phyloP scores from a whole-genome alignment of 2,113 vertebrate species.

The Martes martes region DNA sequence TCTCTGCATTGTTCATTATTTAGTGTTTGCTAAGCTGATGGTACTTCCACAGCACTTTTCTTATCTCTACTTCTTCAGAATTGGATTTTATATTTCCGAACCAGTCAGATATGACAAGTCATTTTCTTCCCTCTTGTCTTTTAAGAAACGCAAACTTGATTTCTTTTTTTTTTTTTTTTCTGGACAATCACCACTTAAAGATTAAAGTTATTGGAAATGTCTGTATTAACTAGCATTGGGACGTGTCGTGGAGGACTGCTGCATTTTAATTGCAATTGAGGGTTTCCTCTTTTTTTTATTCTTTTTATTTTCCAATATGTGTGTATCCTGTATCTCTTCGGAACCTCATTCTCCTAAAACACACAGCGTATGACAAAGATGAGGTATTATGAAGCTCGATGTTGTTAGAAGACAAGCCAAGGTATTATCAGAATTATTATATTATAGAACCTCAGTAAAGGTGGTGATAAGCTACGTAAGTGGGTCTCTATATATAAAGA shows the following conservation, averaged over 20 bases:
- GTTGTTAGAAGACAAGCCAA: background rate
- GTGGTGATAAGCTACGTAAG: background rate
- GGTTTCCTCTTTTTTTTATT: conserved; percentile 27
- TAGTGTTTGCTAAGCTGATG: conserved; percentile 98
- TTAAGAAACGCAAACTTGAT: conserved; percentile 82
- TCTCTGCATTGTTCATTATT: conserved; percentile 94
- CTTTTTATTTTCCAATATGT: background rate
- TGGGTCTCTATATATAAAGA: conserved; percentile 43
- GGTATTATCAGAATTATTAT: conserved; percentile 46
- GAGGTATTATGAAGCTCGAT: background rate
- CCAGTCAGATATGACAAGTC: conserved; percentile 96
- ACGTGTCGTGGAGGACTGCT: background rate
- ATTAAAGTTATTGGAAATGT: conserved; percentile 78
- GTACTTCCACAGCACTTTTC: conserved; percentile 83
- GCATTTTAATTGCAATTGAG: conserved; percentile 32
- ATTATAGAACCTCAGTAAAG: conserved; percentile 33
- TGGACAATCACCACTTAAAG: conserved; percentile 78
- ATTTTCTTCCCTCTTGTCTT: conserved; percentile 92
- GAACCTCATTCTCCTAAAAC: conserved; percentile 46
- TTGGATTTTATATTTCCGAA: conserved; percentile 95
- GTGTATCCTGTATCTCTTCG: background rate
- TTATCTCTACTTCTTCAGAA: conserved; percentile 94
- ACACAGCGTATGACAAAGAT: conserved; percentile 26
- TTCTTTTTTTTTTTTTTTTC: conserved; percentile 41
- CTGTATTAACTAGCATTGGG: conserved; percentile 61